Base-by-base conservation (phyloP, 2,888 invertebrate species). In the Amiota minor region DNA sequence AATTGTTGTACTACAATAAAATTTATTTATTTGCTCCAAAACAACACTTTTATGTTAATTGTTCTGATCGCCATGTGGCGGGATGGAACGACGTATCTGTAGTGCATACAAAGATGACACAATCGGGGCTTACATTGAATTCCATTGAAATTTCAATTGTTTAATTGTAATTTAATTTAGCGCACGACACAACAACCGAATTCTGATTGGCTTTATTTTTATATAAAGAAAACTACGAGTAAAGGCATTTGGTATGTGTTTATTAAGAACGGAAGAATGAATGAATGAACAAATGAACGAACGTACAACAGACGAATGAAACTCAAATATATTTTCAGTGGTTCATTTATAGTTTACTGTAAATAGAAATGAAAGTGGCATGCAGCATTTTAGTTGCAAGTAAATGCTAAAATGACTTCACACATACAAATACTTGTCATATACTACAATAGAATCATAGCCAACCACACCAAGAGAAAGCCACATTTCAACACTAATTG, bases 401-500 rank as follows among this genome's bases (percentile, higher is more conserved):
- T 35, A 35, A 3, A 35, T 35, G 6, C 35, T 35, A 35, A 35
- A 35, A 6, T 35, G 35, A 35, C 35, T 35, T 6, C 35, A 35
- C 35, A 35, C 35, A 35, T 35, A 35, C 0, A 35, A 3, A 35
- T 35, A 35, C 0, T 6, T 6, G 0, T 35, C 35, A 35, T 35
- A 35, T 35, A 1, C 35, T 35, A 35, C 35, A 35, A 35, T 59
- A n/a, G 59, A 18, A 62, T 23, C 61, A 62, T 1, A 14, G 14
- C n/a, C 35, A 62, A 35, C 35, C 12, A 10, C 9, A 20, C 59
- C 61, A 4, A n/a, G 53, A 12, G 53, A 53, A 53, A 62, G 62
- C 49, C 16, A 11, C 65, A 65, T 65, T 16, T 16, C 47, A 65
- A 49, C 65, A 65, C 65, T 65, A 65, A 65, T 65, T 65, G 65